phyloP scores from a whole-genome alignment of 64 coral and sea anemone species.

The Astreopora myriophthalma region DNA sequence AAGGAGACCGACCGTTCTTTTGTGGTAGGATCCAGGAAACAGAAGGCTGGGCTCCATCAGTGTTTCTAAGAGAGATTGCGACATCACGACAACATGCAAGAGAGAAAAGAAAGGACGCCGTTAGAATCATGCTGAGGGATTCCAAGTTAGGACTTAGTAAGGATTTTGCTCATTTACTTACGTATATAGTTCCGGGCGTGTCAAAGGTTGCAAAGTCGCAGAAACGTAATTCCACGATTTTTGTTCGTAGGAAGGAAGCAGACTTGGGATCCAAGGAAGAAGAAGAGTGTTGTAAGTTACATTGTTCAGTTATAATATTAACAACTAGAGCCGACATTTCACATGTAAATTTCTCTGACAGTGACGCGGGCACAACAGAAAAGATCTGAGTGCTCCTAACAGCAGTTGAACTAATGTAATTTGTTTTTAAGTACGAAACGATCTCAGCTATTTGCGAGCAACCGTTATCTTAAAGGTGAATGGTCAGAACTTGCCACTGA shows the following conservation, averaged over 20 bases:
- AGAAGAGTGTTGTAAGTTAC: slow-evolving; percentile 24
- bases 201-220: not conserved
- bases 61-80: slow-evolving; percentile 69
- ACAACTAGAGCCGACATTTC: too few species aligned
- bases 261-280: slow-evolving; percentile 69
- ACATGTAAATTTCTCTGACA: too few species aligned
- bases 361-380: too few species aligned
- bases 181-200: too few species aligned
- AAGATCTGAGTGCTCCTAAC: too few species aligned
- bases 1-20: not conserved
- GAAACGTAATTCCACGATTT: not conserved
- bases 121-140: not conserved
- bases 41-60: slow-evolving; percentile 74
- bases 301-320: not conserved
- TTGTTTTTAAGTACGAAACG: too few species aligned
- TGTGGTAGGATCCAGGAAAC: slow-evolving; percentile 21
- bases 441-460: too few species aligned
- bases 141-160: slow-evolving; percentile 18
- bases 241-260: slow-evolving; percentile 51
- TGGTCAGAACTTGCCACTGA: too few species aligned
- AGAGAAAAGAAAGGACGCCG: slow-evolving; percentile 33
- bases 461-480: too few species aligned
- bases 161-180: not conserved
- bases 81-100: slow-evolving; percentile 35
- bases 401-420: too few species aligned